Conservation (phyloP, 2,888 invertebrate genomes). For the Nemoura dubitans region DNA sequence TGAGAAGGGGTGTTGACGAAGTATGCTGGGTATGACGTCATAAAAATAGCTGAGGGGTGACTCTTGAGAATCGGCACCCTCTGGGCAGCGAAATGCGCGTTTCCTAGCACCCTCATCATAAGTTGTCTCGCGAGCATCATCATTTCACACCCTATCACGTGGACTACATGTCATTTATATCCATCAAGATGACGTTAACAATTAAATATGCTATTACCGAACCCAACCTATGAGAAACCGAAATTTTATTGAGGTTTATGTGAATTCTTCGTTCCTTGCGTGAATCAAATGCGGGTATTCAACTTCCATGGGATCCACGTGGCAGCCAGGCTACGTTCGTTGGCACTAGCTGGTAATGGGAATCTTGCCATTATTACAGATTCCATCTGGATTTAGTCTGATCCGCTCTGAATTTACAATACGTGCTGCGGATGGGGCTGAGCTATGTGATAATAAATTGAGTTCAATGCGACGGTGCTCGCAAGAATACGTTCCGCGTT, state of each 20-base stretch:
- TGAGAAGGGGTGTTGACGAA: background rate
- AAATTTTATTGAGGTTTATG: background rate
- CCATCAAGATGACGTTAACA: background rate
- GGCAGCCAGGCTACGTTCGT: background rate
- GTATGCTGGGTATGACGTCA: background rate
- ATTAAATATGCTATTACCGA: background rate
- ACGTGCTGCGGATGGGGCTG: background rate
- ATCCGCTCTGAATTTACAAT: background rate
- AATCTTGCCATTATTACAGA: constrained; percentile 5
- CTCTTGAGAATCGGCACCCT: background rate
- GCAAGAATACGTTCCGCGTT: too few relatives aligned
- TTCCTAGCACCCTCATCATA: background rate
- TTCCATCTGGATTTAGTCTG: background rate
- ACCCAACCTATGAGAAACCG: background rate
- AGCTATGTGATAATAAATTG: background rate
- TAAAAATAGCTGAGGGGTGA: background rate
- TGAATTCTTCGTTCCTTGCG: background rate
- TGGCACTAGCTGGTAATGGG: background rate
- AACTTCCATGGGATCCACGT: background rate
- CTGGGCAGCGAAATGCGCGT: background rate
- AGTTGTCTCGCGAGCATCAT: background rate
- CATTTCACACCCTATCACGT: constrained; percentile 7
- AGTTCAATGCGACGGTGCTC: background rate
- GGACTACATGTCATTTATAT: background rate
- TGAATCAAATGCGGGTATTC: background rate